Evolutionary conservation across 2,888 invertebrate species (phyloP), one percentile per base, ranked within the genome.

Genomic region (Andricus quercusramuli): DNA sequence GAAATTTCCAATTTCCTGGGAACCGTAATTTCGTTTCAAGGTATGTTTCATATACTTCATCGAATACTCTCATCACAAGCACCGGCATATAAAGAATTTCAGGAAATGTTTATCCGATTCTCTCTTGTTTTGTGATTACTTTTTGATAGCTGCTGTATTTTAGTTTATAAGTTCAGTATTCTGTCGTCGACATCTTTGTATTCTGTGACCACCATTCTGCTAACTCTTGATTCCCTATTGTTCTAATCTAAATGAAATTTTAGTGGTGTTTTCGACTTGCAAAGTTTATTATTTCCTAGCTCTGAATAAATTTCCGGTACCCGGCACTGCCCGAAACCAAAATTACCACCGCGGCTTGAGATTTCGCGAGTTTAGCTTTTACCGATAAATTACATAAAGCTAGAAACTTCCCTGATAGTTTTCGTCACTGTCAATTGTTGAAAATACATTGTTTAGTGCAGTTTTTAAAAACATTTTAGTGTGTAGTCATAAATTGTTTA

Each of bases 11-110:
- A 56, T 1, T 56, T 56, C 20, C 51, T 74, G 56, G 56, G 32
- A 56, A 51, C 74, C 74, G 74, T 74, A 74, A 74, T 74, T 74
- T 74, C n/a, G 74, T 56, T 51, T 51, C 32, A 74, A 74, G 74
- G 74, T 74, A 74, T 74, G 74, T 74, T 74, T 74, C 74, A 56
- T 51, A 74, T 32, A 51, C 74, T 74, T 74, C 74, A 74, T 74
- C n/a, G 11, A 74, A 74, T 74, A 74, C 74, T 74, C 32, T 56
- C 74, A 74, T 56, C 56, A n/a, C 51, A 51, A 56, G n/a, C 32
- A 74, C n/a, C 56, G 74, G 29, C 25, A 56, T 29, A 74, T 74
- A 56, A 56, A 74, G 74, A 74, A 74, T 56, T 56, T 56, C 51
- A 2, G 32, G 13, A 74, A 74, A 74, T 74, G 29, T 51, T n/a